A percentile compares a stretch with the other conserved stretches of the same genome.
These are phyloP conservation scores for Sphaerophoria taeniata DNA, from an alignment of 2,888 invertebrate genomes.

Conservation along the genomic window DNA sequence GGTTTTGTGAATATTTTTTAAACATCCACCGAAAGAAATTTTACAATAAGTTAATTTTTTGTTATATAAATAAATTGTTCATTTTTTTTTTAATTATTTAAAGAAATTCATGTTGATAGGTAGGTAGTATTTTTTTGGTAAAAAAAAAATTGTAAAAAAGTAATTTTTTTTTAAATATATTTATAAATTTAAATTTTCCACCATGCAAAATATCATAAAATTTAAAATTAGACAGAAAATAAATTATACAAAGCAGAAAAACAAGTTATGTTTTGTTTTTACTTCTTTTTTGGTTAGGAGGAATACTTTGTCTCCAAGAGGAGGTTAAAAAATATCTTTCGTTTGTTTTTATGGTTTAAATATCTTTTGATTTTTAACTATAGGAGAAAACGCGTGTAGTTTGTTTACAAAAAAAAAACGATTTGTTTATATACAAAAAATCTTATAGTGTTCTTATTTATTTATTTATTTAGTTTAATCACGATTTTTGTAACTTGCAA, in stretches of 20 bases:
- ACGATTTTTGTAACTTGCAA: slow-evolving; percentile 83
- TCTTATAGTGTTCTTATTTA: slow-evolving; percentile 36
- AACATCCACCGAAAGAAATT: slow-evolving; percentile 65
- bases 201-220: slow-evolving; percentile 76
- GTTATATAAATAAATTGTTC: slow-evolving; percentile 10
- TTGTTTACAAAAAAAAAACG: slow-evolving; percentile 11
- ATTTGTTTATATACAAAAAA: slow-evolving; percentile 53
- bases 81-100: slow-evolving; percentile 44
- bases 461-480: slow-evolving; percentile 78
- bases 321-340: slow-evolving; percentile 42
- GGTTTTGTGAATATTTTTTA: too few relatives aligned
- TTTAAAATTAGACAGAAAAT: slow-evolving; percentile 67
- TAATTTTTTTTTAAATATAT: slow-evolving; percentile 41
- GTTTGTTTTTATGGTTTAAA: neutral
- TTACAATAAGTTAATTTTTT: slow-evolving; percentile 62
- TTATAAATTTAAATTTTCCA: slow-evolving; percentile 74
- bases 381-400: slow-evolving; percentile 44
- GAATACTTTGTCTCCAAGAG: slow-evolving; percentile 51
- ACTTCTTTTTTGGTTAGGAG: slow-evolving; percentile 31
- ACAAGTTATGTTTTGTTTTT: slow-evolving; percentile 64
- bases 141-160: slow-evolving; percentile 67
- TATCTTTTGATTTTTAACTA: slow-evolving; percentile 46
- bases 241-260: slow-evolving; percentile 50
- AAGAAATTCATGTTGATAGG: slow-evolving; percentile 65
- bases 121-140: slow-evolving; percentile 59